Evolutionary conservation across 2,797 vertebrate genomes (phyloP), one percentile per base, ranked within the genome.

Genomic region (Salarias fasciatus): DNA sequence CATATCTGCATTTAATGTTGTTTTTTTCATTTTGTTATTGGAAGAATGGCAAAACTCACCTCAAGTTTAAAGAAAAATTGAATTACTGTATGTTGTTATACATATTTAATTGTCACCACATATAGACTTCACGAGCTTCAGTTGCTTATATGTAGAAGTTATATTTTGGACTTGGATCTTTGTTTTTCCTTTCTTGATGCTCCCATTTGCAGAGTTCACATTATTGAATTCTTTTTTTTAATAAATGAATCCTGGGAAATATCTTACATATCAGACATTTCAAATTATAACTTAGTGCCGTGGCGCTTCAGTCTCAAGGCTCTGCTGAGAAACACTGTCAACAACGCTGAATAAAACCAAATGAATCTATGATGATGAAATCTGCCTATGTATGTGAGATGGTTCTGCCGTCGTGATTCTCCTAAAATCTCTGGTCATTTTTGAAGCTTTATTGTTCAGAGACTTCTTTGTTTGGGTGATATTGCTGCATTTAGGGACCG

Each of bases 161-260:
- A 24, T 24, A 24, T 24, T 24, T 24, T 24, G 18, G 18, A 24
- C 18, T 18, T 56, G 41, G 62, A 14, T 42, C 12, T 9, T 14
- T 38, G 40, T 50, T 69, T 48, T 56, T 51, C 55, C n/a, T 2
- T 2, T 53, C 12, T 64, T 69, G 61, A 37, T 52, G 65, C 9
- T 64, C 57, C 46, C 62, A 28, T 53, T 58, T 64, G 41, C 18
- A 55, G 24, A 29, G 11, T 41, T 68, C 40, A 18, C 36, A 49
- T 77, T 63, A 69, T 74, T 69, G 51, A 61, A 43, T 30, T 52
- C 11, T 1, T 45, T 63, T 52, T 46, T 63, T 54, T 38, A 55
- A 57, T 50, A 77, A 56, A 62, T 53, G 11, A 56, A 69, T 14
- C n/a, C 1, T 0, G 24, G 53, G 44, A 79, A 77, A 69, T 67